Evolutionary conservation across 2,888 invertebrate genomes (phyloP).

Genomic region (Quadroppia sp.): DNA sequence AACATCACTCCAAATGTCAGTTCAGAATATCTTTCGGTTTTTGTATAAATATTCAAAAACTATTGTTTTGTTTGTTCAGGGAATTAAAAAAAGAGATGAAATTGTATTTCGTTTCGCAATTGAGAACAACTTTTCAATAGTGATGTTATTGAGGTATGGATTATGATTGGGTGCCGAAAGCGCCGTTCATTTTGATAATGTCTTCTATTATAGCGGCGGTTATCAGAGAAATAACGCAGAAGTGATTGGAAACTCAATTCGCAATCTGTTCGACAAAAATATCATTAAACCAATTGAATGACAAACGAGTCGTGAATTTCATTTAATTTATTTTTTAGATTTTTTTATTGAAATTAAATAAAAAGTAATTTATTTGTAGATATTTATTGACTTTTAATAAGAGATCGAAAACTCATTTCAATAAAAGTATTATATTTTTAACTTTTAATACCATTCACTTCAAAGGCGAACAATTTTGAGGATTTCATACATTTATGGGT

Average conservation of each 20-base stretch:
- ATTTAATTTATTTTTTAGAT: no score
- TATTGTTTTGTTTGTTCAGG: slow-evolving; percentile 58
- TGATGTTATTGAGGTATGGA: slow-evolving; percentile 61
- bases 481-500: no score
- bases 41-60: slow-evolving; percentile 46
- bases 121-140: slow-evolving; percentile 65
- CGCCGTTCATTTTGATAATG: background rate
- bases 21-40: background rate
- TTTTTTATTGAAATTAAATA: no score
- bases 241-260: slow-evolving; percentile 77
- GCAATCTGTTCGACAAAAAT: slow-evolving; percentile 63
- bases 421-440: no score
- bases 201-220: slow-evolving; percentile 56
- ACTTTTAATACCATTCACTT: no score
- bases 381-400: no score
- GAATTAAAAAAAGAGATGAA: slow-evolving; percentile 77
- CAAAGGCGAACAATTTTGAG: no score
- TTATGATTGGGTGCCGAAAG: slow-evolving; percentile 54
- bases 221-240: slow-evolving; percentile 71
- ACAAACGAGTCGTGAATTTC: no score
- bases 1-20: slow-evolving; percentile 64
- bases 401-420: no score
- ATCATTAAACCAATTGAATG: slow-evolving; percentile 51
- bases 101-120: slow-evolving; percentile 70
- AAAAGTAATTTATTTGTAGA: no score